Percentiles rank a stretch among this genome's conserved stretches.
These are phyloP conservation scores for Solen grandis DNA, from an alignment of 1,140 invertebrate genomes.

Conservation along the genomic window DNA sequence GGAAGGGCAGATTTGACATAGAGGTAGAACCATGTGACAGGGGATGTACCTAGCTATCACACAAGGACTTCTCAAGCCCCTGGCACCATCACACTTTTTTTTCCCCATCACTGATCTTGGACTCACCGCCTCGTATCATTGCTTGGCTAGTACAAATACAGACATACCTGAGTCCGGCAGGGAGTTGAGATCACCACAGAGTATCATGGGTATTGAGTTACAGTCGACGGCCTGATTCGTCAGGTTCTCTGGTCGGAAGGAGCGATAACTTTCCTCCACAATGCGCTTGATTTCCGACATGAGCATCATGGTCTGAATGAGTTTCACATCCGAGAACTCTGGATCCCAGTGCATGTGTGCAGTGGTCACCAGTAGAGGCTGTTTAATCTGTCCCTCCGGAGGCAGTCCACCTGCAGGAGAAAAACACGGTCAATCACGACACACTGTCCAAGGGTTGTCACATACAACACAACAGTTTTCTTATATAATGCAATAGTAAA, in stretches of 20 bases:
- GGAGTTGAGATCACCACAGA: constrained; percentile 99
- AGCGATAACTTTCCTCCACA: constrained; percentile 71
- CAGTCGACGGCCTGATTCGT: constrained; percentile 84
- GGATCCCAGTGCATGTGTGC: constrained; percentile 99
- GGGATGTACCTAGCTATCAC: no score
- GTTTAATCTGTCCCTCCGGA: constrained; percentile 85
- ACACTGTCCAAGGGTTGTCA: background rate
- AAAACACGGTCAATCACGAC: constrained; percentile 5
- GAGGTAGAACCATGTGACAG: no score
- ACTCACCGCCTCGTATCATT: no score
- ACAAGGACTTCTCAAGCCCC: no score
- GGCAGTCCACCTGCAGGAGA: constrained; percentile 84
- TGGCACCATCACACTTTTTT: no score
- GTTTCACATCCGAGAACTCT: constrained; percentile 99
- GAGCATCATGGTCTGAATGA: constrained; percentile 99
- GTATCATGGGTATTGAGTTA: constrained; percentile 93
- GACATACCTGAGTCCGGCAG: constrained; percentile 94
- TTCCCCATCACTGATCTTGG: no score
- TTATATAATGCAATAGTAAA: no score
- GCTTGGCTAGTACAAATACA: no score
- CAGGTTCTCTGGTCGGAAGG: constrained; percentile 63
- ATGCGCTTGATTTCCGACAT: constrained; percentile 89
- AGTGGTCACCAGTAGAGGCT: constrained; percentile 96
- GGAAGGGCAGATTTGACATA: no score
- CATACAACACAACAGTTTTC: no score